Percentiles rank a stretch among this genome's conserved stretches.
phyloP scores from a whole-genome alignment of 2,113 vertebrate species.

The Coregonus clupeaformis region DNA sequence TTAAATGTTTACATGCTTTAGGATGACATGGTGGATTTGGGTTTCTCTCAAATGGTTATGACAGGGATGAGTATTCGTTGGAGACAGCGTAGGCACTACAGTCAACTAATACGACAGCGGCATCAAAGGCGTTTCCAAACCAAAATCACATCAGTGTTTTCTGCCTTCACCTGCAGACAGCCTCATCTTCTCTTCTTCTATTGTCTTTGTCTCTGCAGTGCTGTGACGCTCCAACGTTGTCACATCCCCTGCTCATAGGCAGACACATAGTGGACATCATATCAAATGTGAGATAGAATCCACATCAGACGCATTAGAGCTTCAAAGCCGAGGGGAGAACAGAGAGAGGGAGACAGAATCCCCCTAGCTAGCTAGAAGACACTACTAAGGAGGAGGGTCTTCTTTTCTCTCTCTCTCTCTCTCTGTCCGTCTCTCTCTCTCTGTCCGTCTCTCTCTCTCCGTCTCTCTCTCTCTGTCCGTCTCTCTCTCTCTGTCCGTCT shows the following conservation, averaged over 20 bases:
- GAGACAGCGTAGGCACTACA: slow-evolving; percentile 29
- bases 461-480: too few relatives aligned
- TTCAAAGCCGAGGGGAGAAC: slow-evolving; percentile 52
- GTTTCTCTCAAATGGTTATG: slow-evolving; percentile 22
- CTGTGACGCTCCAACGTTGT: slow-evolving; percentile 13
- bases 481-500: too few relatives aligned
- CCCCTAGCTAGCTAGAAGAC: slow-evolving; percentile 42
- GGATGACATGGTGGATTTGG: slow-evolving; percentile 27
- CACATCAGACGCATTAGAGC: slow-evolving; percentile 59
- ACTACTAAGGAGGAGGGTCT: slow-evolving; percentile 28
- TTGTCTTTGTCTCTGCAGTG: slow-evolving; percentile 24
- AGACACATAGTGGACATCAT: slow-evolving; percentile 33
- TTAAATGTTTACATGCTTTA: background rate
- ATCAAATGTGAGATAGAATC: slow-evolving; percentile 45
- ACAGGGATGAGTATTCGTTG: slow-evolving; percentile 24
- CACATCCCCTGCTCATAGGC: slow-evolving; percentile 18
- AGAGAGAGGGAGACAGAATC: slow-evolving; percentile 34
- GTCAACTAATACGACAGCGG: slow-evolving; percentile 18
- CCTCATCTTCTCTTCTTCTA: slow-evolving; percentile 14
- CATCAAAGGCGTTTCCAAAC: slow-evolving; percentile 24
- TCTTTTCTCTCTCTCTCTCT: slow-evolving; percentile 38
- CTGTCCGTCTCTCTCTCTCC: too few relatives aligned
- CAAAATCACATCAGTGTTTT: slow-evolving; percentile 32
- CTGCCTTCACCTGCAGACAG: slow-evolving; percentile 26
- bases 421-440: too few relatives aligned